Percentiles rank a stretch among this genome's conserved stretches.
Evolutionary conservation across 37 sponge, comb jelly and placozoan species (phyloP).

Genomic region (Beroe forskalii): DNA sequence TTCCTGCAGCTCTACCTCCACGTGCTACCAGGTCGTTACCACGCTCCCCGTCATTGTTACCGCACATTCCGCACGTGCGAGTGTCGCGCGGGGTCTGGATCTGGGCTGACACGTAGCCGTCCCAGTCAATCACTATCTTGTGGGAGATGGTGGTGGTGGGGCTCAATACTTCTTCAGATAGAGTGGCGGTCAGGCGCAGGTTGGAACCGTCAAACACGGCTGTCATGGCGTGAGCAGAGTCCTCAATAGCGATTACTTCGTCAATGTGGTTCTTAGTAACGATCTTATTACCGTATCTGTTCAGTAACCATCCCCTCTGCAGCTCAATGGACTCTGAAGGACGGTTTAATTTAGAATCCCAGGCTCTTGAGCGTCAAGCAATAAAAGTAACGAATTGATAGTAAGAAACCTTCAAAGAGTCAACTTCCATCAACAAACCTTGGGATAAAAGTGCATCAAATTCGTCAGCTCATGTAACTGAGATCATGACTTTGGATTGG

Average conservation of each 20-base stretch:
- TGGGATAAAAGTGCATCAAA: too few species aligned
- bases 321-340: slow-evolving; percentile 10
- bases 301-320: slow-evolving; percentile 53
- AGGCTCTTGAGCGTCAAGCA: too few species aligned
- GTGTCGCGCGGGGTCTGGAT: slow-evolving; percentile 49
- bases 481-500: too few species aligned
- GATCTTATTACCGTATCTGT: slow-evolving; percentile 32
- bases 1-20: not conserved
- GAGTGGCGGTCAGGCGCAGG: not conserved
- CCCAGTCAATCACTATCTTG: slow-evolving; percentile 26
- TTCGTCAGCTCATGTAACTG: too few species aligned
- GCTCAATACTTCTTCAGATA: not conserved
- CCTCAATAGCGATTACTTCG: not conserved
- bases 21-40: slow-evolving; percentile 17
- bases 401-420: too few species aligned
- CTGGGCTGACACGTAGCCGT: slow-evolving; percentile 7
- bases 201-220: not conserved
- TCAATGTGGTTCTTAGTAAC: slow-evolving; percentile 42
- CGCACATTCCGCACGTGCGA: slow-evolving; percentile 54
- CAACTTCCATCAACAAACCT: too few species aligned
- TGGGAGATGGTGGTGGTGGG: not conserved
- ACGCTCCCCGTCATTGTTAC: slow-evolving; percentile 7
- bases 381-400: too few species aligned
- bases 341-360: not conserved
- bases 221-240: not conserved